Percentiles rank a stretch among this genome's conserved stretches.
phyloP scores from a whole-genome alignment of 1,140 invertebrate genomes.

The Bombus sibiricus region DNA sequence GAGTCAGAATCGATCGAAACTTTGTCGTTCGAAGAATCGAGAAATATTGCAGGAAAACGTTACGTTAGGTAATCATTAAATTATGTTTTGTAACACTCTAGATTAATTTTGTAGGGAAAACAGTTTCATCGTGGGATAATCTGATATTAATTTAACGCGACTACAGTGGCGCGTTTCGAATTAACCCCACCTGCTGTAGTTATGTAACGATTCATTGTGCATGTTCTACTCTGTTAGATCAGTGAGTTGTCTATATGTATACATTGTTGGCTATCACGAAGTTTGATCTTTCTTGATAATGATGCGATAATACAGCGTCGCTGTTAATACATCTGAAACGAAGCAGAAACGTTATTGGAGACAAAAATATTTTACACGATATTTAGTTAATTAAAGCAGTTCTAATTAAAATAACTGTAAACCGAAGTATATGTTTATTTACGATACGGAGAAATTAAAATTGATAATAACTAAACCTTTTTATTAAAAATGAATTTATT shows the following conservation, averaged over 20 bases:
- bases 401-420: background rate
- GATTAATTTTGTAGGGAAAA: background rate
- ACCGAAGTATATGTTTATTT: too few species aligned
- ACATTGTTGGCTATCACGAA: background rate
- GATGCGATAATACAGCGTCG: background rate
- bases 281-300: background rate
- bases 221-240: background rate
- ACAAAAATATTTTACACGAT: too few species aligned
- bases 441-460: too few species aligned
- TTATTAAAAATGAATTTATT: too few species aligned
- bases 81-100: background rate
- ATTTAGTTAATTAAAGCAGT: background rate
- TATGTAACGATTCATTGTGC: background rate
- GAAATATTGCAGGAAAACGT: background rate
- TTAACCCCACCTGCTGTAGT: background rate
- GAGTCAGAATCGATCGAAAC: too few species aligned
- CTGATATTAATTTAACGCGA: slow-evolving; percentile 23
- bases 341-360: background rate
- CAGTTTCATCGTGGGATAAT: slow-evolving; percentile 1
- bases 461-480: too few species aligned
- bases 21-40: background rate
- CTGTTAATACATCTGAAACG: background rate
- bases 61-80: background rate
- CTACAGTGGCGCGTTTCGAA: background rate
- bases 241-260: background rate